phyloP scores from a whole-genome alignment of 2,888 invertebrate species.

The Conomelus anceps region DNA sequence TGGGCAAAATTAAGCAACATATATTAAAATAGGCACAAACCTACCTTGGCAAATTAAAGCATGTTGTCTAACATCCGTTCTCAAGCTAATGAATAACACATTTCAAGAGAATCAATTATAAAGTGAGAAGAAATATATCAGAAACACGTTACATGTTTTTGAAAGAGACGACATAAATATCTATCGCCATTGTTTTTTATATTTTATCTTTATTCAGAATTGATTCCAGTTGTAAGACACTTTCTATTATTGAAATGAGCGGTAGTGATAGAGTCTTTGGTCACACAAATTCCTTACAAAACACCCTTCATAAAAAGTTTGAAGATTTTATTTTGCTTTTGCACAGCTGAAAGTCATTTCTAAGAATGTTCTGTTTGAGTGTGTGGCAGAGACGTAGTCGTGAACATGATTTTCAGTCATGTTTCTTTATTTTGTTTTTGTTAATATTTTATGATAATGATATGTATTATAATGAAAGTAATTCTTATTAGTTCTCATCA shows the following conservation, averaged over 20 bases:
- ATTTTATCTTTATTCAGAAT: too few species aligned
- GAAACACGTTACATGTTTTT: too few species aligned
- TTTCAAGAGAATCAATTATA: too few species aligned
- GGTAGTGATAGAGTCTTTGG: background rate
- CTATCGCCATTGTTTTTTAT: too few species aligned
- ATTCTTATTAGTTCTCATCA: background rate
- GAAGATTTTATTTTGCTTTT: background rate
- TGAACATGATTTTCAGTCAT: background rate
- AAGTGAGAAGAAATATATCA: too few species aligned
- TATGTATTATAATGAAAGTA: background rate
- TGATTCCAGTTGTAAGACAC: background rate
- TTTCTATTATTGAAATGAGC: background rate
- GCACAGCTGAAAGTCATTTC: background rate
- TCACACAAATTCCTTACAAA: background rate
- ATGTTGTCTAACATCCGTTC: too few species aligned
- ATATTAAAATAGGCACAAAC: too few species aligned
- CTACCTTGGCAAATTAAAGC: too few species aligned
- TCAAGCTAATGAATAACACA: too few species aligned
- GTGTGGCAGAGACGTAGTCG: background rate
- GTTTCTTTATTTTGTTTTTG: background rate
- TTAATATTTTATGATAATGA: too few species aligned
- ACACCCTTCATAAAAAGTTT: background rate
- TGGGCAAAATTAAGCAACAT: too few species aligned
- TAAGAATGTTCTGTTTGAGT: background rate
- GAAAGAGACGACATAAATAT: too few species aligned